These are phyloP conservation scores for Epirrhoe alternata DNA, from an alignment of 2,888 invertebrate species.

Conservation along the genomic window DNA sequence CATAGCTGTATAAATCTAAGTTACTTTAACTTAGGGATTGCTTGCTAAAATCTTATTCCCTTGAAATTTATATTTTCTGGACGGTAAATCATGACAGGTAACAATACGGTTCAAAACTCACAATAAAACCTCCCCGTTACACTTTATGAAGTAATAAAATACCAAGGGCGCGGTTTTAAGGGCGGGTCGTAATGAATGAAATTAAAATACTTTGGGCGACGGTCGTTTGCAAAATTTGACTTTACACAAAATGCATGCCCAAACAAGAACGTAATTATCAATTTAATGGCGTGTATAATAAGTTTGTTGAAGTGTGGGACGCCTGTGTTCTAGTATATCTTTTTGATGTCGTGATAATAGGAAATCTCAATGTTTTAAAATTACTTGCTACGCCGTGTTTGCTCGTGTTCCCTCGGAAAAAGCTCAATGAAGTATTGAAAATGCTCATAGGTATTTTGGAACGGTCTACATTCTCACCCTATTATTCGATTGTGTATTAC, in stretches of 20 bases:
- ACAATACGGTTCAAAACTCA: conserved; percentile 38
- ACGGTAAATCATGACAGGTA: conserved; percentile 36
- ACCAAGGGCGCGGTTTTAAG: conserved; percentile 34
- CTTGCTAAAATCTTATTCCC: conserved; percentile 3
- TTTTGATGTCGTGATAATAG: not conserved
- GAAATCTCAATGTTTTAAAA: not conserved
- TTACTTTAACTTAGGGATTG: not conserved
- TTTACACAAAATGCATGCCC: conserved; percentile 28
- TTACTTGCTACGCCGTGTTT: too few species aligned
- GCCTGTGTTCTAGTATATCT: not conserved
- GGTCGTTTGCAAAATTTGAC: conserved; percentile 29
- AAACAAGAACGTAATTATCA: conserved; percentile 29
- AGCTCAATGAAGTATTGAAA: not conserved
- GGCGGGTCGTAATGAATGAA: conserved; percentile 37
- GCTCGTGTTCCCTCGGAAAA: too few species aligned
- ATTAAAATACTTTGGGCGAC: conserved; percentile 34
- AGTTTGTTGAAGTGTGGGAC: conserved; percentile 7
- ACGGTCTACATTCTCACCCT: conserved; percentile 19
- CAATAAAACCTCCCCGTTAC: conserved; percentile 39
- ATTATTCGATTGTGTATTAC: conserved; percentile 27
- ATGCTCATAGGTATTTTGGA: not conserved
- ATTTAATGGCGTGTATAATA: conserved; percentile 20
- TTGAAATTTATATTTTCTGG: conserved; percentile 16
- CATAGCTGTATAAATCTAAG: not conserved
- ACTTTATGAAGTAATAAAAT: conserved; percentile 39